phyloP scores from a whole-genome alignment of 1,140 invertebrate genomes.

The Cepaea nemoralis region DNA sequence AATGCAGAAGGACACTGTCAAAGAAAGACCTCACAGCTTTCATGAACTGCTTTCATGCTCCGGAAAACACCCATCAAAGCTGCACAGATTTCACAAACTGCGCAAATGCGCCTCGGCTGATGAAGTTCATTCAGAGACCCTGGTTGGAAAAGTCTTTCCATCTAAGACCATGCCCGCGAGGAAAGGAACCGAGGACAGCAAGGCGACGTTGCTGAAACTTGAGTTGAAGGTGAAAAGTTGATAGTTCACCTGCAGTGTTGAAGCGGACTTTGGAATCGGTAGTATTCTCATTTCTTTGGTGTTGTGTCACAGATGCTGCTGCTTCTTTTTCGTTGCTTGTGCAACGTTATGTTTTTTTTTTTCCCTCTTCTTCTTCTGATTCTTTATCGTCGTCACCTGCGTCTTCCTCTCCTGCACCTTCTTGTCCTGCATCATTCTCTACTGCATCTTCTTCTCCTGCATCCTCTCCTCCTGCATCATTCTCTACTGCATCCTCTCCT shows the following conservation, averaged over 20 bases:
- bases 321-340: too few relatives aligned
- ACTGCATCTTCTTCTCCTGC: too few relatives aligned
- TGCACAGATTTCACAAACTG: slow-evolving; percentile 46
- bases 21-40: slow-evolving; percentile 63
- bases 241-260: neutral
- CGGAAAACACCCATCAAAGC: slow-evolving; percentile 51
- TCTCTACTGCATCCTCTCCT: too few relatives aligned
- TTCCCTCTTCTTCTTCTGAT: too few relatives aligned
- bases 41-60: slow-evolving; percentile 63
- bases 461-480: too few relatives aligned
- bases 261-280: too few relatives aligned
- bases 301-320: too few relatives aligned
- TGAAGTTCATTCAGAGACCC: slow-evolving; percentile 48
- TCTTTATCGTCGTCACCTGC: too few relatives aligned
- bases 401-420: too few relatives aligned
- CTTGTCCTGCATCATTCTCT: too few relatives aligned
- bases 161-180: slow-evolving; percentile 57
- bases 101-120: slow-evolving; percentile 63
- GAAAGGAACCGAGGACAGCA: slow-evolving; percentile 26
- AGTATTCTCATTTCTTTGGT: too few relatives aligned
- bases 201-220: slow-evolving; percentile 39
- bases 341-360: too few relatives aligned
- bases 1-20: slow-evolving; percentile 34
- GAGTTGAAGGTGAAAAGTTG: slow-evolving; percentile 37
- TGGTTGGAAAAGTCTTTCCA: slow-evolving; percentile 52